Evolutionary conservation across 2,888 invertebrate species (phyloP).

Genomic region (Hyppa rectilinea): DNA sequence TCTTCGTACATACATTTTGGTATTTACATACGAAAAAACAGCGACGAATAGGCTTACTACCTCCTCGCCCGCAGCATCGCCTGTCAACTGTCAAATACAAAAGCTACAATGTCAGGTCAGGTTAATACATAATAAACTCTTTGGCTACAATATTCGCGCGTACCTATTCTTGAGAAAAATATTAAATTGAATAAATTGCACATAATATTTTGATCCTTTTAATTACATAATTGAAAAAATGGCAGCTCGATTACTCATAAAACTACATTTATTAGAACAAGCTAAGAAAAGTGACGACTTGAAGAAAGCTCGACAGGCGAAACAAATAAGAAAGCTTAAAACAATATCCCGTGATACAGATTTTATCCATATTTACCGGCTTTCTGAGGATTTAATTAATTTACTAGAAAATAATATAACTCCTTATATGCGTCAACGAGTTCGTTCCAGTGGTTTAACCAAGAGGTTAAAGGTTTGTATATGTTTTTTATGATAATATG

Average conservation of each 20-base stretch:
- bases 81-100: no score
- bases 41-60: no score
- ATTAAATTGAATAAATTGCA: no score
- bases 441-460: neutral
- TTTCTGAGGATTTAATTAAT: neutral
- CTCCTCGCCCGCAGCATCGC: no score
- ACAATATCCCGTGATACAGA: neutral
- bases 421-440: neutral
- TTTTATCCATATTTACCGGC: neutral
- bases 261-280: neutral
- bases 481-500: neutral
- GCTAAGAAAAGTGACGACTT: neutral
- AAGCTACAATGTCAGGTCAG: no score
- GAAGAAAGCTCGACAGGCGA: neutral
- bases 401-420: neutral
- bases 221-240: no score
- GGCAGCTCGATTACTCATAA: neutral
- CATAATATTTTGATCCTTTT: no score
- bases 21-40: no score
- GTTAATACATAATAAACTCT: no score
- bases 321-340: neutral
- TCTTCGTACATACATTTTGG: no score
- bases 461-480: neutral
- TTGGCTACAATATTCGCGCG: no score
- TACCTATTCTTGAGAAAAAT: no score